Conservation (phyloP, 2,797 vertebrate genomes). For the Pseudomugil gertrudae region DNA sequence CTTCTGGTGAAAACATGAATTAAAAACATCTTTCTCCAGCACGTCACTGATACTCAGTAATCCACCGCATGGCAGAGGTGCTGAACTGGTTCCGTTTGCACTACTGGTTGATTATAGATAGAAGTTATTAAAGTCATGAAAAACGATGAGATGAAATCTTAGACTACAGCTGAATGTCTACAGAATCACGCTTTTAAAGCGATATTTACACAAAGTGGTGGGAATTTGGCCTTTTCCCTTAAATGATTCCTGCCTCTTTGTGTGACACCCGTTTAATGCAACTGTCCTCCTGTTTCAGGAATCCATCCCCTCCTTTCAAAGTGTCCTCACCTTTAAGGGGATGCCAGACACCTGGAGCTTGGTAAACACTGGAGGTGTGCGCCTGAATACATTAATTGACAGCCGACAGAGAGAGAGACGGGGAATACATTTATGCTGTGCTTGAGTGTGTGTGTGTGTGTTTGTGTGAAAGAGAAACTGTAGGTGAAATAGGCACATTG, state of each 20-base stretch:
- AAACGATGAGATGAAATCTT: background rate
- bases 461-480: slow-evolving; percentile 16
- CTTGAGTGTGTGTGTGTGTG: slow-evolving; percentile 33
- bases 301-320: slow-evolving; percentile 33
- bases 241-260: background rate
- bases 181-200: background rate
- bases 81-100: background rate
- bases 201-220: background rate
- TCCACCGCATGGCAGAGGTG: background rate
- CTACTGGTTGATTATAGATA: background rate
- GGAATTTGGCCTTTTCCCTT: background rate
- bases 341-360: slow-evolving; percentile 65
- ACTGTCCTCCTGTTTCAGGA: background rate
- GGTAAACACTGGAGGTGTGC: slow-evolving; percentile 79
- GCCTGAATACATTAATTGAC: slow-evolving; percentile 73
- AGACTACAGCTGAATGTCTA: background rate
- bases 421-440: slow-evolving; percentile 53
- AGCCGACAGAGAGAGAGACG: slow-evolving; percentile 35
- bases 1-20: background rate
- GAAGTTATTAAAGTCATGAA: background rate
- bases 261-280: background rate
- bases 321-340: slow-evolving; percentile 70
- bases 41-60: background rate
- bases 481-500: background rate
- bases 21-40: background rate